Evolutionary conservation across 2,113 vertebrate genomes (phyloP), one percentile per base, ranked within the genome.

Genomic region (Ranitomeya variabilis): DNA sequence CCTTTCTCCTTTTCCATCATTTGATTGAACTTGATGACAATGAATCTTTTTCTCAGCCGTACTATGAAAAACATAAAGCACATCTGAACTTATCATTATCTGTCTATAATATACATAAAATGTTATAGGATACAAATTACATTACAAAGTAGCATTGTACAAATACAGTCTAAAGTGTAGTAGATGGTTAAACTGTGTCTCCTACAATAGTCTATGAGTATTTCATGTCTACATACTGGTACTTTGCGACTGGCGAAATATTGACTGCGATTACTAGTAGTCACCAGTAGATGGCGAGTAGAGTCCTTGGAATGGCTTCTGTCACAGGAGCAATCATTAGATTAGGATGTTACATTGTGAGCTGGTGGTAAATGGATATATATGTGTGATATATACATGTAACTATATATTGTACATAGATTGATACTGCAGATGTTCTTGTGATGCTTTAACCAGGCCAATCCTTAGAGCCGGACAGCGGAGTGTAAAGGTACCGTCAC

Each of bases 211-310:
- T 67, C 9, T 11, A 26, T 26, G 13, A 9, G 23, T 23, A 26
- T 45, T 7, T 76, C 51, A 37, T 51, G 73, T 4, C 45, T 5
- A 16, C 31, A 45, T 31, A 76, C 73, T 4, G 37, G 45, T 76
- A 11, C 4, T 15, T 23, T 73, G 26, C 6, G 69, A 37, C 12
- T 73, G 69, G 1, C 6, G 6, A 31, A 21, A 4, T 51, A 1
- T 52, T 52, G 4, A 9, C n/a, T 55, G 19, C 15, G 13, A 55
- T 23, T 79, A 26, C n/a, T 13, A 8, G 14, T 19, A 51, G 18
- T 83, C 11, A 52, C 60, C 80, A 83, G 60, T n/a, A 83, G 80
- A 67, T 83, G 80, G 80, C 37, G 31, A 52, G 60, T 14, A 52
- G 18, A 64, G 62, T 67, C 59, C 80, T 83, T 19, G 4, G 11